phyloP scores from a whole-genome alignment of 2,888 invertebrate genomes.

The Phyllotreta cruciferae region DNA sequence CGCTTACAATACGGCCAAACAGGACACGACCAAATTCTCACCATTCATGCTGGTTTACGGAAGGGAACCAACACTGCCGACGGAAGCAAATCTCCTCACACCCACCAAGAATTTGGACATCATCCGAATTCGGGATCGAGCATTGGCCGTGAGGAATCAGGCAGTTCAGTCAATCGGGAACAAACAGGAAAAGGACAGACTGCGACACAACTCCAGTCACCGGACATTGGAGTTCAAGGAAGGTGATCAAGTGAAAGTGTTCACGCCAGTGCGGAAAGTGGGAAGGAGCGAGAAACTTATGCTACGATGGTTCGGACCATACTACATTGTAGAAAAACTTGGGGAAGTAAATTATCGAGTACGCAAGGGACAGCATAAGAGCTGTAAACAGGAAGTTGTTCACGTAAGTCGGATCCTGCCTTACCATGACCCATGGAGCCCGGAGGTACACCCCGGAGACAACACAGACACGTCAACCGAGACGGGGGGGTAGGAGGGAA shows the following conservation, averaged over 20 bases:
- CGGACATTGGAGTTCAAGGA: too few relatives aligned
- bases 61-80: conserved; percentile 26
- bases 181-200: too few relatives aligned
- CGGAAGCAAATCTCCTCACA: conserved; percentile 12
- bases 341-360: background rate
- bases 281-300: too few relatives aligned
- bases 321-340: background rate
- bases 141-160: conserved; percentile 15
- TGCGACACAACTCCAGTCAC: too few relatives aligned
- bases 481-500: too few relatives aligned
- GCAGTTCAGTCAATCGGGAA: conserved; percentile 12
- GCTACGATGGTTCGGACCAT: background rate
- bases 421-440: background rate
- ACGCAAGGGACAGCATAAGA: background rate
- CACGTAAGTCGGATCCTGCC: background rate
- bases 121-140: conserved; percentile 10
- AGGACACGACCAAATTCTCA: conserved; percentile 26
- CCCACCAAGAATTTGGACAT: background rate
- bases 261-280: too few relatives aligned
- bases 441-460: background rate
- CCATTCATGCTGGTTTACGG: conserved; percentile 11
- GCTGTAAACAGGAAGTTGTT: background rate
- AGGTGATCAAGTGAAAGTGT: too few relatives aligned
- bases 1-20: conserved; percentile 28
- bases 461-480: too few relatives aligned